Evolutionary conservation across 2,888 invertebrate genomes (phyloP), one percentile per base, ranked within the genome.

Genomic region (Chaitophorus viminalis): DNA sequence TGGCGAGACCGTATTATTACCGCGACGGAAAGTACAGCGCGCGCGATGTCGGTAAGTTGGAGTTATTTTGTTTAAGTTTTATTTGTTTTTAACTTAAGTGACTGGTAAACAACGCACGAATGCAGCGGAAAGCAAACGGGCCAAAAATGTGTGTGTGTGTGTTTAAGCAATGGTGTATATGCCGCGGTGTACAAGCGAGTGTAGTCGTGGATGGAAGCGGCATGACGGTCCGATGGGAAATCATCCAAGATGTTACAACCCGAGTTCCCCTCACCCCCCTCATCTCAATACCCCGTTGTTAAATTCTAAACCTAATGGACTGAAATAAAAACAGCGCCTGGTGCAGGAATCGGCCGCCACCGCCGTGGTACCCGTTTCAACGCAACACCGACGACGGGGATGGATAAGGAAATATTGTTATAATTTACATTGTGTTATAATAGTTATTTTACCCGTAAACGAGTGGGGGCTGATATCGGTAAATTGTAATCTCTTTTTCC

Each of bases 81-180:
- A 79, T 87, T 87, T 87, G 79, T 79, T 87, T 81, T 87, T 87
- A 87, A 79, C 86, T 79, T 60, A 79, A 87, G 86, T 87, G 78
- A 54, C 72, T 79, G 79, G 86, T 54, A 79, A 79, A 86, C 86
- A 79, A 86, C 86, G n/a, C n/a, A 86, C n/a, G 68, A 25, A 29
- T 31, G 72, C n/a, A n/a, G 72, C 6, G 72, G 2, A 5, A 9
- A 14, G 17, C 31, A 17, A 72, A 72, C 72, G 68, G 72, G 72
- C 72, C 25, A 68, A 68, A 68, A 72, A 72, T 33, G 3, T 70
- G 14, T 31, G 21, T 31, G 68, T 70, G 68, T 70, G 29, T n/a
- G 31, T 70, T 17, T 3, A 18, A 14, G 33, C 72, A 33, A 72
- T 18, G 33, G 72, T 18, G 72, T 68, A 11, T 11, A 9, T 3